These are phyloP conservation scores for Mythimna loreyi DNA, from an alignment of 2,888 invertebrate genomes.

Conservation along the genomic window DNA sequence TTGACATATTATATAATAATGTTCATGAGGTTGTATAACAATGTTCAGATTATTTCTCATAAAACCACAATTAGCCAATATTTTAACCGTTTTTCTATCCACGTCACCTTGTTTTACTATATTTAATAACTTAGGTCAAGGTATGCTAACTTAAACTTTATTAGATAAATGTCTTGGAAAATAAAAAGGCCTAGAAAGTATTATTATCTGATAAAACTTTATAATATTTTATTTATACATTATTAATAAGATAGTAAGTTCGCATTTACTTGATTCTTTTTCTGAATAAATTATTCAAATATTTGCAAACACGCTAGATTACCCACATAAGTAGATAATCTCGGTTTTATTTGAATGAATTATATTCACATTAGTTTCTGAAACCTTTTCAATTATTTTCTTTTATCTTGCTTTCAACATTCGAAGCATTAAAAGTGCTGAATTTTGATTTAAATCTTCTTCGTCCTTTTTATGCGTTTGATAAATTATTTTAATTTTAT, in stretches of 20 bases:
- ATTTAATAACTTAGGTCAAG: too few species aligned
- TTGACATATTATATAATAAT: too few species aligned
- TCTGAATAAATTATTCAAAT: constrained; percentile 1
- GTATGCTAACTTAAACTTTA: too few species aligned
- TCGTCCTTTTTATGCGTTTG: not conserved
- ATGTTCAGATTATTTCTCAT: too few species aligned
- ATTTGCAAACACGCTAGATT: constrained; percentile 18
- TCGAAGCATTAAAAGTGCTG: constrained; percentile 14
- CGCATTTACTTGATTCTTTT: not conserved
- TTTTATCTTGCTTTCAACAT: constrained; percentile 8
- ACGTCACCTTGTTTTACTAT: too few species aligned
- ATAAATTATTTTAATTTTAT: not conserved
- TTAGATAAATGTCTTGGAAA: too few species aligned
- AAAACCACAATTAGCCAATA: too few species aligned
- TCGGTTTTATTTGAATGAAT: constrained; percentile 19
- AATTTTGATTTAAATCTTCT: not conserved
- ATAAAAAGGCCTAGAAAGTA: not conserved
- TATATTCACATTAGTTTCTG: constrained; percentile 16
- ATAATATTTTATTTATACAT: not conserved
- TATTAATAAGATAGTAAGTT: not conserved
- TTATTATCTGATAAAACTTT: not conserved
- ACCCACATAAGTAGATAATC: constrained; percentile 4
- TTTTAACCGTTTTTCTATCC: too few species aligned
- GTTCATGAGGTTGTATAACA: too few species aligned
- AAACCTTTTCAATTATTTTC: constrained; percentile 7